A percentile compares a stretch with the other conserved stretches of the same genome.
phyloP scores from a whole-genome alignment of 2,888 invertebrate species.

The Drosophila anomalata region DNA sequence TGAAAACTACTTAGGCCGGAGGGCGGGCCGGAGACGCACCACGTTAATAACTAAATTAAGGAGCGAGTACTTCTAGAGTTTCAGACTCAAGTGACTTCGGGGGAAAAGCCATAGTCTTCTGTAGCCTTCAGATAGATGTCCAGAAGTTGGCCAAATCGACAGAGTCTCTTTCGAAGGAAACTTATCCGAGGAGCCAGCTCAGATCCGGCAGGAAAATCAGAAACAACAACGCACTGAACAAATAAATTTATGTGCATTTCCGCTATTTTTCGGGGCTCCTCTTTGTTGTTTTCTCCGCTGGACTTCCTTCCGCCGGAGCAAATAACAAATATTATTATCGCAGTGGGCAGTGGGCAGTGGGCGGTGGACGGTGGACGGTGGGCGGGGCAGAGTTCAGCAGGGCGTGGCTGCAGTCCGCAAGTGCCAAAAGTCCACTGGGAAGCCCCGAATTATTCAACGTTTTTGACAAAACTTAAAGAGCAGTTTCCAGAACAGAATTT shows the following conservation, averaged over 20 bases:
- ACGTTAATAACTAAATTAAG: slow-evolving; percentile 57
- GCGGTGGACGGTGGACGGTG: slow-evolving; percentile 34
- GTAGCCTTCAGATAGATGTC: no score
- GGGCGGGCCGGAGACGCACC: slow-evolving; percentile 7
- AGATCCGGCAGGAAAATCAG: slow-evolving; percentile 51
- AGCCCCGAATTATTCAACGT: not conserved
- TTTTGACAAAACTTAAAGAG: no score
- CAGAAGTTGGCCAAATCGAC: no score
- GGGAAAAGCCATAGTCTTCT: no score
- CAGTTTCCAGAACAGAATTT: no score
- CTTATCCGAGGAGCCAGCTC: slow-evolving; percentile 22
- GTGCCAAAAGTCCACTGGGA: slow-evolving; percentile 6
- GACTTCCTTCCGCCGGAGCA: slow-evolving; percentile 81
- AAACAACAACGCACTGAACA: slow-evolving; percentile 47
- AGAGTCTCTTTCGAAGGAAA: not conserved
- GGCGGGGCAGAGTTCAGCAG: not conserved
- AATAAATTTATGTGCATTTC: slow-evolving; percentile 83
- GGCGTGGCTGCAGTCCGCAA: slow-evolving; percentile 28
- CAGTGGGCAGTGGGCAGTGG: slow-evolving; percentile 46
- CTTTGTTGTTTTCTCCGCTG: slow-evolving; percentile 39
- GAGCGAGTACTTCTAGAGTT: slow-evolving; percentile 24
- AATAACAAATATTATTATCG: slow-evolving; percentile 83
- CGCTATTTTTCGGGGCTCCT: slow-evolving; percentile 56
- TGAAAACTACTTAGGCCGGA: slow-evolving; percentile 66
- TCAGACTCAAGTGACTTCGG: not conserved